These are phyloP conservation scores for Nomada hirtipes DNA, from an alignment of 2,888 invertebrate genomes.

Conservation along the genomic window DNA sequence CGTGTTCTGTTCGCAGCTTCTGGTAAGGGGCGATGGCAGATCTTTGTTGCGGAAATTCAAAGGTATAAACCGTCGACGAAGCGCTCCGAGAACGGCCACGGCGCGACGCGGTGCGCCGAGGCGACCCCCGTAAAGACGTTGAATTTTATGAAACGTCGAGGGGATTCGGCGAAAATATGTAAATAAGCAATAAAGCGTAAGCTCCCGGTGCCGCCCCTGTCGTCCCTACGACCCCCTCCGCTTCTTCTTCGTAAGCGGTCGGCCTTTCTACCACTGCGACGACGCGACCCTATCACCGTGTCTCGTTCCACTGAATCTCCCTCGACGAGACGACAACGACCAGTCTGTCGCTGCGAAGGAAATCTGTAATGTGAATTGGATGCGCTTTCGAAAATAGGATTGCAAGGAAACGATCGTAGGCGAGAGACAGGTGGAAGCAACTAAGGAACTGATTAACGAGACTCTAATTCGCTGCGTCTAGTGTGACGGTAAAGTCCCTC, in stretches of 20 bases:
- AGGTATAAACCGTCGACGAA: conserved; percentile 72
- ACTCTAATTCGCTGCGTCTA: conserved; percentile 58
- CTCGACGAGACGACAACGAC: conserved; percentile 50
- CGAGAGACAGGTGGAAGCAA: conserved; percentile 31
- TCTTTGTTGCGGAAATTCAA: conserved; percentile 70
- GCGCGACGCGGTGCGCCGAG: no score
- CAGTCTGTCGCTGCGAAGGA: not conserved
- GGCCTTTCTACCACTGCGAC: conserved; percentile 10
- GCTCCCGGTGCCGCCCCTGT: conserved; percentile 43
- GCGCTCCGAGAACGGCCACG: conserved; percentile 56
- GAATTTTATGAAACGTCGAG: conserved; percentile 75
- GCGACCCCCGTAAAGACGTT: conserved; percentile 71
- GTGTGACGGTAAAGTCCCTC: conserved; percentile 35
- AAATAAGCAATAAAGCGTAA: conserved; percentile 75
- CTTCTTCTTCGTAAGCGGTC: conserved; percentile 10
- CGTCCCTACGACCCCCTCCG: not conserved
- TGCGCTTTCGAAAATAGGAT: no score
- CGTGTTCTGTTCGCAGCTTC: conserved; percentile 10
- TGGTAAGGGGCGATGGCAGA: conserved; percentile 29
- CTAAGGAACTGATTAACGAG: conserved; percentile 63
- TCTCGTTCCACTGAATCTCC: conserved; percentile 39
- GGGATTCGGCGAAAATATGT: conserved; percentile 73
- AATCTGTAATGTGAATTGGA: not conserved
- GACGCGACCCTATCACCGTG: conserved; percentile 1
- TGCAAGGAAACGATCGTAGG: no score